Percentiles rank a stretch among this genome's conserved stretches.
These are phyloP conservation scores for Plagiodera versicolora DNA, from an alignment of 2,888 invertebrate species.

Conservation along the genomic window DNA sequence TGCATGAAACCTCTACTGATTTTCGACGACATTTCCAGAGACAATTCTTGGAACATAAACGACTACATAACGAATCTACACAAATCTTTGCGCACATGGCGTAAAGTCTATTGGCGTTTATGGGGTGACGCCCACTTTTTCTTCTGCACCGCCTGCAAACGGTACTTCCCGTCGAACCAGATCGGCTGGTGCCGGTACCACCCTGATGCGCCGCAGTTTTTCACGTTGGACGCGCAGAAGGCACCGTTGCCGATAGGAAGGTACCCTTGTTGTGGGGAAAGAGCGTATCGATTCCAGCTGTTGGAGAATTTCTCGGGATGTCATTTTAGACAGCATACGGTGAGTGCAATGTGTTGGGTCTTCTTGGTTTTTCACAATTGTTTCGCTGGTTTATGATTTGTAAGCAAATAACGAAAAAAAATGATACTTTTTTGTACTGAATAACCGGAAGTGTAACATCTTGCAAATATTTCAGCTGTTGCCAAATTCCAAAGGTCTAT, in stretches of 20 bases:
- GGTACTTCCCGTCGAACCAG: slow-evolving; percentile 74
- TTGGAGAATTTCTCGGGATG: slow-evolving; percentile 68
- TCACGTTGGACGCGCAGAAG: slow-evolving; percentile 66
- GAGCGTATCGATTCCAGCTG: slow-evolving; percentile 77
- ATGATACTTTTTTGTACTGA: too few relatives aligned
- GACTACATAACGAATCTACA: slow-evolving; percentile 77
- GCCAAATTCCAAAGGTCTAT: too few relatives aligned
- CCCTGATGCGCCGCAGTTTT: slow-evolving; percentile 76
- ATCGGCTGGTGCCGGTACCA: slow-evolving; percentile 83
- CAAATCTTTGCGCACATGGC: slow-evolving; percentile 82
- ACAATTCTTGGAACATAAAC: slow-evolving; percentile 78
- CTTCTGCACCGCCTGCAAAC: slow-evolving; percentile 77
- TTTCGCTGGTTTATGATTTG: too few relatives aligned
- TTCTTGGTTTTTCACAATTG: too few relatives aligned
- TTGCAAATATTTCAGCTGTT: too few relatives aligned
- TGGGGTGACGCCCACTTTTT: slow-evolving; percentile 92
- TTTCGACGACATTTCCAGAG: slow-evolving; percentile 61
- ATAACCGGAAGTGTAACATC: too few relatives aligned
- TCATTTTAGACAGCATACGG: slow-evolving; percentile 75
- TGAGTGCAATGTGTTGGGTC: too few relatives aligned
- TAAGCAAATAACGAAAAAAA: too few relatives aligned
- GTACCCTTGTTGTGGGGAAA: slow-evolving; percentile 82
- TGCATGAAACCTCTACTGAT: too few relatives aligned
- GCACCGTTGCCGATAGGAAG: slow-evolving; percentile 72
- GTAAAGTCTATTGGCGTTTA: slow-evolving; percentile 86